phyloP scores from a whole-genome alignment of 2,113 vertebrate species.

The Nycticebus coucang region DNA sequence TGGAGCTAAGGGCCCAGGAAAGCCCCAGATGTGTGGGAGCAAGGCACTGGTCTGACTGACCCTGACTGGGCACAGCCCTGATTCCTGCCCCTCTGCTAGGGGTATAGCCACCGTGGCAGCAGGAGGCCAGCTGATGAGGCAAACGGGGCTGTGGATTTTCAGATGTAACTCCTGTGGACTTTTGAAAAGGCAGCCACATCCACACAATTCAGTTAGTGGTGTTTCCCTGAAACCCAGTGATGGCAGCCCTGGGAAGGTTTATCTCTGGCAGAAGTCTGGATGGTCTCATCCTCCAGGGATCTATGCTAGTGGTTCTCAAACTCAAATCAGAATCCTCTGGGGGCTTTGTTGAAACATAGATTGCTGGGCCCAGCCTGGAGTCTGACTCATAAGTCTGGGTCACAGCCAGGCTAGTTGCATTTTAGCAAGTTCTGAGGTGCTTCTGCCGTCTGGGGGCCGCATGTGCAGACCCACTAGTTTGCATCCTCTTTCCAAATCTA shows the following conservation, averaged over 20 bases:
- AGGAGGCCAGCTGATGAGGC: not conserved
- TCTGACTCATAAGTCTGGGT: not conserved
- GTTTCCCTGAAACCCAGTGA: not conserved
- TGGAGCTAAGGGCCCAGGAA: not conserved
- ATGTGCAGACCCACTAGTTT: not conserved
- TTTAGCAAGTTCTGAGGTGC: not conserved
- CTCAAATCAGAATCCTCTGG: not conserved
- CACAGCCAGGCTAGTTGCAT: not conserved
- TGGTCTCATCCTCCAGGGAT: not conserved
- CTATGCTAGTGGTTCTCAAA: not conserved
- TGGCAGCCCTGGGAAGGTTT: rapidly evolving
- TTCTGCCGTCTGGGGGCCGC: no score
- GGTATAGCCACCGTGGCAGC: not conserved
- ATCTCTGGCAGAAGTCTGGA: not conserved
- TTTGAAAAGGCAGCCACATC: not conserved
- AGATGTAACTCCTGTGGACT: not conserved
- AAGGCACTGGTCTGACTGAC: not conserved
- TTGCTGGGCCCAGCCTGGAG: not conserved
- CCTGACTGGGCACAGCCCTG: not conserved
- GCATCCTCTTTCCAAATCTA: not conserved
- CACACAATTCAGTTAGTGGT: not conserved
- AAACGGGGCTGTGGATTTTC: not conserved
- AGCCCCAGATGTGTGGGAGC: not conserved
- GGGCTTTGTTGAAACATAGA: not conserved
- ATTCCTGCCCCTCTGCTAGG: not conserved